Base-by-base conservation (phyloP, 2,113 vertebrate species). In the Ptychochromis oligacanthus region DNA sequence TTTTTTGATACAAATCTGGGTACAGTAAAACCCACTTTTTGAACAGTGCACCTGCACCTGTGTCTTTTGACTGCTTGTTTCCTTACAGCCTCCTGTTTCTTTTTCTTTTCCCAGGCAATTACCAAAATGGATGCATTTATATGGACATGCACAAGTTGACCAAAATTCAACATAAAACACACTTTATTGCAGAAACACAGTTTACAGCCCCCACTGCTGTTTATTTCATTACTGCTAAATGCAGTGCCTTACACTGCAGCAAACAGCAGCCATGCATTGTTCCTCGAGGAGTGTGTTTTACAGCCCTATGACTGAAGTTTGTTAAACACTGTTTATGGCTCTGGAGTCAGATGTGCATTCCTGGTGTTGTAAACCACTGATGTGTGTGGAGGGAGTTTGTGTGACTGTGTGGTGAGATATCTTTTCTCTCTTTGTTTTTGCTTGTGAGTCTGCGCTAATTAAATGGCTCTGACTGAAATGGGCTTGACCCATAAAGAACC, bases 381-480 rank as follows among this genome's bases (percentile, higher is more conserved):
- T 80, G 65, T 82, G 34, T 79, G 60, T 58, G 22, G 43, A 46
- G 79, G 79, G 14, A 60, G 9, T 75, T 54, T 43, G 64, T 78
- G 49, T 83, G 36, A 60, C 4, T 77, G 79, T 54, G 31, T 62
- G 5, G 55, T 4, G 70, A 38, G 81, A 59, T 80, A 60, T 86
- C 58, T 15, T 60, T 70, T 75, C 61, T 43, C 49, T 20, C 65
- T 49, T 57, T 79, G 61, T 82, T 75, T 57, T 72, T 79, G 82
- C 60, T 70, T 72, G 80, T 67, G 77, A 83, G 81, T 52, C 79
- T 84, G 79, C 28, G 10, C 82, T 92, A 86, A 91, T 93, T 85
- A 91, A 92, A 90, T 77, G 74, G 75, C 13, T 77, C 38, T 80
- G 88, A 87, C 87, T 89, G 77, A 91, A 82, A 83, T 56, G 28